Base-by-base conservation (phyloP, 2,113 vertebrate genomes). In the Muscicapa adusta region DNA sequence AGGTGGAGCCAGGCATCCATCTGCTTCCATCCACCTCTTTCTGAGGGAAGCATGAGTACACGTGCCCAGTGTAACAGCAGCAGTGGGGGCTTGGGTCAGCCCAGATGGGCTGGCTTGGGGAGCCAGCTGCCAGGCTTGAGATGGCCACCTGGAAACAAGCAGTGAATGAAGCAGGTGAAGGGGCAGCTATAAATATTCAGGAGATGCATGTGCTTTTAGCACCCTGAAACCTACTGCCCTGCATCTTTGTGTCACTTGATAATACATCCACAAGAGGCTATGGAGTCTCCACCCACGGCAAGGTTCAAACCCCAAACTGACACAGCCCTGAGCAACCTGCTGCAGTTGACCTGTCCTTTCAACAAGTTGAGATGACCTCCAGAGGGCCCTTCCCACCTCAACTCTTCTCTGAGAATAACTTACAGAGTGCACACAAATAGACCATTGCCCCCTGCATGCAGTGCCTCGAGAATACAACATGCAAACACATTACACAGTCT, bases 51-150 rank as follows among this genome's bases (percentile, higher is more conserved):
- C 18, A 63, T 1, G 3, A 61, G 45, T 54, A 58, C 13, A 18
- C 17, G 12, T 8, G 16, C 8, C 36, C 0, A 0, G 7, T 47
- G 58, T 34, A 72, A 61, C 0, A 3, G 62, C 56, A 56, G 24
- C 53, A 70, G 20, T 1, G 2, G 25, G 20, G 63, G 14, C 34
- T 61, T 9, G 58, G 23, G 33, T 40, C 38, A 89, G 54, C 40
- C 43, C 48, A 36, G 23, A 34, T 5, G 43, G 28, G 38, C 10
- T 42, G 16, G 28, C 24, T 5, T 60, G 34, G 43, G 50, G 20
- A 86, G 25, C 6, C 4, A 8, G 34, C 23, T 84, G 45, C 36
- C 40, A 68, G 63, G 40, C 8, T 88, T 0, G 5, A 65, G 42
- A 58, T 14, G 26, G 61, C 22, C 17, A 50, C 12, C 16, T 8